Evolutionary conservation across 92 coral and sea anemone species (phyloP), one percentile per base, ranked within the genome.

Genomic region (Desmophyllum pertusum): DNA sequence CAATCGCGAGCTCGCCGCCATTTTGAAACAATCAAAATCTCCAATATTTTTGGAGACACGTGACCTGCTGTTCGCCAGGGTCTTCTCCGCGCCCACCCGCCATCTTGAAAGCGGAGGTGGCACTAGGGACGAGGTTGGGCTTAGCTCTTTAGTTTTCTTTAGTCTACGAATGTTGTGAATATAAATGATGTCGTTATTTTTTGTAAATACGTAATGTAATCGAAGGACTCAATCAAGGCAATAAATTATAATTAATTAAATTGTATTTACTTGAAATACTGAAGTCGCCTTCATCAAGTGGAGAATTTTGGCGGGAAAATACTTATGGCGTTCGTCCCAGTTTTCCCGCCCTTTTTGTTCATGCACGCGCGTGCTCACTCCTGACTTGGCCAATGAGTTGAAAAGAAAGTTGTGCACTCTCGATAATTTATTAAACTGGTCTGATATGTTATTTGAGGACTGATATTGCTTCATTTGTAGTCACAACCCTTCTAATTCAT

Each of bases 401-500:
- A 37, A 67, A 35, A 18, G 45, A 29, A 67, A 65, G 13, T 35
- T 30, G 8, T 27, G 10, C 9, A 50, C 42, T 7, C 31, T 35
- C 45, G 6, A 33, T 21, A 18, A 18, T 1, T 67, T 37, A 37
- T 10, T 50, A 15, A 13, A 67, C 25, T 14, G n/a, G 40, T 29
- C 43, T 3, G 30, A 33, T 37, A 3, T 75, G 25, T 6, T 50
- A 15, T 21, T 18, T 52, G 6, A 33, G 45, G 6, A 51, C n/a
- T 31, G 29, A 21, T 67, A 67, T 67, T 19, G 8, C n/a, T 17
- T 67, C 42, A 37, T 18, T 37, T 1, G 42, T 42, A 46, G 53
- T 70, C 69, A 80, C 48, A 80, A 52, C 35, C 43, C 55, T 35
- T 82, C 86, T 29, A 71, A 39, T 15, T 82, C 86, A 3, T 72